Evolutionary conservation across 2,113 vertebrate species (phyloP).

Genomic region (Chinchilla lanigera): DNA sequence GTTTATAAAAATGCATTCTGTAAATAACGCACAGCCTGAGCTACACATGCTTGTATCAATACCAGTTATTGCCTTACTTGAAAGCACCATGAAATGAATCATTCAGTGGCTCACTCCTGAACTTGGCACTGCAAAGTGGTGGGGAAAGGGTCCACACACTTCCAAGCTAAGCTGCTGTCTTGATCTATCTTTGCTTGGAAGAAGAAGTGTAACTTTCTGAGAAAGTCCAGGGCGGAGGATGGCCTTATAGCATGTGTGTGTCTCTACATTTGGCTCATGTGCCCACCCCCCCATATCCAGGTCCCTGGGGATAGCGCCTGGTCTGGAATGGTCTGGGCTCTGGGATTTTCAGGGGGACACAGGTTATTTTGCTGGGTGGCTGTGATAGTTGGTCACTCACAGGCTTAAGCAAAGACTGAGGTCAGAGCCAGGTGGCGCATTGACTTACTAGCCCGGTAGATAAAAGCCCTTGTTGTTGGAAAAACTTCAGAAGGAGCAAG

Average conservation of each 20-base stretch:
- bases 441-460: rapidly evolving
- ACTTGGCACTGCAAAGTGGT: no score
- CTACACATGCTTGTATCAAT: not conserved
- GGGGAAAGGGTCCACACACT: rapidly evolving
- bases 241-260: not conserved
- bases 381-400: rapidly evolving
- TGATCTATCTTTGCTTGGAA: not conserved
- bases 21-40: not conserved
- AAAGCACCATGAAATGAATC: not conserved
- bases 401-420: not conserved
- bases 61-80: not conserved
- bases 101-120: not conserved
- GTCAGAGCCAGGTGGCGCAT: not conserved
- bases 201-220: not conserved
- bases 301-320: not conserved
- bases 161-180: not conserved
- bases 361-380: not conserved
- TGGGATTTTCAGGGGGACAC: not conserved
- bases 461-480: not conserved
- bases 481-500: rapidly evolving
- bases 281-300: not conserved
- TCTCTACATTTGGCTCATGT: not conserved
- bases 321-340: not conserved
- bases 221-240: rapidly evolving
- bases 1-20: not conserved